Base-by-base conservation (phyloP, 2,888 invertebrate genomes). In the Strigamia transsilvanica region DNA sequence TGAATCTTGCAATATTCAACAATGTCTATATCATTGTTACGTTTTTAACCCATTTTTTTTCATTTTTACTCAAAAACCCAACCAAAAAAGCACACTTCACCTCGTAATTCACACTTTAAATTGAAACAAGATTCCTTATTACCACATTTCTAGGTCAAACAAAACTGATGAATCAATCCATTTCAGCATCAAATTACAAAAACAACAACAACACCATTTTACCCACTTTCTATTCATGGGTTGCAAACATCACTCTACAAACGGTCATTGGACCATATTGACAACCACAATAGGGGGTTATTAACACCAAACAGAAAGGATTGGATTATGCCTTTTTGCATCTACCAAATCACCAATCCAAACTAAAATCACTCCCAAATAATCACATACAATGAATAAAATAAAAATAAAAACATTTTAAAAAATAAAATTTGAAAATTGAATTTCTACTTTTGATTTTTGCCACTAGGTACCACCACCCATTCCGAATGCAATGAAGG, bases 231-330 rank as follows among this genome's bases (percentile, higher is more conserved):
- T 66, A 38, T 66, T 23, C 61, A 66, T 21, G 61, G 21, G 61
- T 12, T 66, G 61, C 1, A 66, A 66, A 23, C 23, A 66, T 66
- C 23, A 66, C 1, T 66, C 1, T 18, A 66, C 1, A 66, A 21
- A 66, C 23, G 61, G 61, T 66, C 61, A 66, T 66, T 66, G 61
- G 61, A 21, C 61, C 61, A 12, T 66, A 9, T 66, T 66, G 21
- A 21, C 61, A 66, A 66, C 23, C 61, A 66, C 23, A 18, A 66
- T 12, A 66, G 61, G 23, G 61, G 10, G 61, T 66, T 21, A 21
- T 21, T 66, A 12, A 66, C 21, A 23, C 23, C 12, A 12, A 7
- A 23, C 9, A 10, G 23, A 66, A 66, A 66, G 61, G 61, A 66
- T 66, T 66, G 61, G 61, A 23, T 23, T 23, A 23, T n/a, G 46